A percentile compares a stretch with the other conserved stretches of the same genome.
Conservation (phyloP, 1,140 invertebrate genomes). For the Microvelia longipes region DNA sequence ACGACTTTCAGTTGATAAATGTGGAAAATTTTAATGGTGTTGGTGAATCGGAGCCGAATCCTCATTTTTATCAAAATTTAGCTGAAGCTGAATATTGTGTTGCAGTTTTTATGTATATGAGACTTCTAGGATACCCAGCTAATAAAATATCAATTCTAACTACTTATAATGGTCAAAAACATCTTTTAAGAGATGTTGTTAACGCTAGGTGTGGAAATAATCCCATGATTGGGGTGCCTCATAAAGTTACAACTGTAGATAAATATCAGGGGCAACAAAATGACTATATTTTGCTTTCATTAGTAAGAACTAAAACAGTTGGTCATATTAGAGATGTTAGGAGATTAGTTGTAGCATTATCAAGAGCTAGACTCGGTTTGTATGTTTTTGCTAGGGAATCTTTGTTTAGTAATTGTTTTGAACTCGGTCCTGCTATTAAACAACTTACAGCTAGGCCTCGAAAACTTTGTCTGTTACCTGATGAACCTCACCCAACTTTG, state of each 20-base stretch:
- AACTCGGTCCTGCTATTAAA: slow-evolving; percentile 86
- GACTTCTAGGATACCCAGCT: slow-evolving; percentile 89
- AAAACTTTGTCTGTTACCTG: slow-evolving; percentile 55
- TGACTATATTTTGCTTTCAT: slow-evolving; percentile 89
- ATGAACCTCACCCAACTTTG: slow-evolving; percentile 59
- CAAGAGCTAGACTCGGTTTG: slow-evolving; percentile 87
- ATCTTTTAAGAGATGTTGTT: slow-evolving; percentile 90
- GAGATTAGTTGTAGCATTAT: slow-evolving; percentile 94
- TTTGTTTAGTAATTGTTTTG: slow-evolving; percentile 92
- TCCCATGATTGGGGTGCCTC: slow-evolving; percentile 87
- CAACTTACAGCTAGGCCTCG: slow-evolving; percentile 49
- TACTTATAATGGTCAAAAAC: slow-evolving; percentile 98
- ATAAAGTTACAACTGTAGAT: slow-evolving; percentile 84
- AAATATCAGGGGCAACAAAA: slow-evolving; percentile 99
- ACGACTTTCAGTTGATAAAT: slow-evolving; percentile 92
- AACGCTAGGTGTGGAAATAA: slow-evolving; percentile 87
- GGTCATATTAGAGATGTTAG: slow-evolving; percentile 93
- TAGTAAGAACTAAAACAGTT: slow-evolving; percentile 89
- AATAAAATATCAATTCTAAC: slow-evolving; percentile 97
- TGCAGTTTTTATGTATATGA: slow-evolving; percentile 97
- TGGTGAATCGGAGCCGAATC: slow-evolving; percentile 93
- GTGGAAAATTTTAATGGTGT: slow-evolving; percentile 93
- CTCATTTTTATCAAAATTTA: slow-evolving; percentile 98
- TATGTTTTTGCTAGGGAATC: slow-evolving; percentile 88
- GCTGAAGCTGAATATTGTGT: slow-evolving; percentile 98